phyloP scores from a whole-genome alignment of 2,888 invertebrate species.

The Phania funesta region DNA sequence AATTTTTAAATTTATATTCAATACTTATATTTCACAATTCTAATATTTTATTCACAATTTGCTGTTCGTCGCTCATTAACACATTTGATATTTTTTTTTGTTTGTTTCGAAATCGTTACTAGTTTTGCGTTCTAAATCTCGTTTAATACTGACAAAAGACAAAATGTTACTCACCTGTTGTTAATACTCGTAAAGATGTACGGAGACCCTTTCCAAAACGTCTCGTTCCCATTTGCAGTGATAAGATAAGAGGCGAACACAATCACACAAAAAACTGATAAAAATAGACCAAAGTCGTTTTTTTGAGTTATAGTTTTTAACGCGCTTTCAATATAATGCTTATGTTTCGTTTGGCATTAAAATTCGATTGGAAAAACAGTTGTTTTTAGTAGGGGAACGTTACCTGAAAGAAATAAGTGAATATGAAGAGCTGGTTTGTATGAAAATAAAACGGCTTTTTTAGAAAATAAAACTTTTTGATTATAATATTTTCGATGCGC shows the following conservation, averaged over 20 bases:
- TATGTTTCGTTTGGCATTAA: not conserved
- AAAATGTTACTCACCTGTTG: slow-evolving; percentile 61
- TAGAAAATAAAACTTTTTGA: not conserved
- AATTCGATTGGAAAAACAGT: slow-evolving; percentile 24
- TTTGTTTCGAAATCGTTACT: slow-evolving; percentile 1
- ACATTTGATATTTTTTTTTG: not conserved
- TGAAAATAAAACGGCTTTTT: not conserved
- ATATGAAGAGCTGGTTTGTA: not conserved
- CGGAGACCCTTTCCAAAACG: slow-evolving; percentile 16
- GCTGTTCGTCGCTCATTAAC: not conserved
- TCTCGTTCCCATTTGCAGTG: slow-evolving; percentile 48
- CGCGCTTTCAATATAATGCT: slow-evolving; percentile 6
- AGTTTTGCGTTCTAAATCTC: slow-evolving; percentile 55
- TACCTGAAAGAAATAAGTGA: not conserved
- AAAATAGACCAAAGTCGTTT: slow-evolving; percentile 43
- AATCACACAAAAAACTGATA: slow-evolving; percentile 46
- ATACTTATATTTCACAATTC: no score
- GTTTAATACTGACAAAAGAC: slow-evolving; percentile 58
- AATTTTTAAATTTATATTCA: no score
- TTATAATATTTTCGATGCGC: no score
- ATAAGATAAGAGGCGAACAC: slow-evolving; percentile 62
- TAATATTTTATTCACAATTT: not conserved
- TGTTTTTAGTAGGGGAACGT: slow-evolving; percentile 26
- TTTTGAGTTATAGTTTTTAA: not conserved
- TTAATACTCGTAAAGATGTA: slow-evolving; percentile 11